Conservation (phyloP, 2,797 vertebrate species). For the Ptychobarbus kaznakovi region DNA sequence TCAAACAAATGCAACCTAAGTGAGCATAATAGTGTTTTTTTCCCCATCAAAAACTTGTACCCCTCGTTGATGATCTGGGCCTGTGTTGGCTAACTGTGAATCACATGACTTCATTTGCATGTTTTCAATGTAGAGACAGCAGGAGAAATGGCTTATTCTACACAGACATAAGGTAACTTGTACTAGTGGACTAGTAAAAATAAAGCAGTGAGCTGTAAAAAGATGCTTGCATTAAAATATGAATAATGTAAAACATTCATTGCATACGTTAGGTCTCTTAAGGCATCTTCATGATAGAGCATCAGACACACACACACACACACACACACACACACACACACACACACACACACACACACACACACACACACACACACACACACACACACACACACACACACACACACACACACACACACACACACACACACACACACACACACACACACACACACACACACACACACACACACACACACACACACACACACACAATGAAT, state of each 20-base stretch:
- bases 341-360: background rate
- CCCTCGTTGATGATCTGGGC: background rate
- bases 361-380: background rate
- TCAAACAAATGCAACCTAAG: background rate
- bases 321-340: conserved; percentile 4
- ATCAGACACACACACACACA: background rate
- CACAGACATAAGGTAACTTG: background rate
- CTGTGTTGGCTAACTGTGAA: background rate
- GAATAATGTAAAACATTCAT: background rate
- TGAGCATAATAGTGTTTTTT: background rate
- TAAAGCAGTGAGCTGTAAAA: background rate
- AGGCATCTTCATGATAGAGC: background rate
- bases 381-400: background rate
- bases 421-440: conserved; percentile 4
- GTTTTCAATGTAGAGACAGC: background rate
- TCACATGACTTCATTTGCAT: background rate
- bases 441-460: conserved; percentile 5
- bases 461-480: conserved; percentile 4
- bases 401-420: conserved; percentile 8
- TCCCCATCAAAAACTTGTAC: background rate
- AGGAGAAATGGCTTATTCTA: background rate
- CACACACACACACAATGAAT: conserved; percentile 27
- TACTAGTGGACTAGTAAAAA: background rate
- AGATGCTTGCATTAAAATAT: conserved; percentile 13
- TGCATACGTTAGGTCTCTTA: background rate